phyloP scores from a whole-genome alignment of 2,888 invertebrate genomes.

The Octonoba sinensis region DNA sequence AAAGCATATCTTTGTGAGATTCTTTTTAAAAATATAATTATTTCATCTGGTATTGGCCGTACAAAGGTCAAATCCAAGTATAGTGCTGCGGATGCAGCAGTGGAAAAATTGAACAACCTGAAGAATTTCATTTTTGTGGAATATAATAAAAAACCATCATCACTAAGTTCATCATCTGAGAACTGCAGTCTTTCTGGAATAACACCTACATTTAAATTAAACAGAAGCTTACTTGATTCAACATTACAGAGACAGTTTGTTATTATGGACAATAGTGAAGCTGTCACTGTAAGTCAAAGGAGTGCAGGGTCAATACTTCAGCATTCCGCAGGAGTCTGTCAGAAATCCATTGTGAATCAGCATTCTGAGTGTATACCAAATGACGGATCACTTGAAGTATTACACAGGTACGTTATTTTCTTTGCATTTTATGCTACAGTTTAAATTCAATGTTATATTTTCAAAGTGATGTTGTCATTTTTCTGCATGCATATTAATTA shows the following conservation, averaged over 20 bases:
- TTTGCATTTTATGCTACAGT: no score
- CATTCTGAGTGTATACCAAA: no score
- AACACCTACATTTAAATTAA: constrained; percentile 13
- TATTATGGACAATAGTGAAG: constrained; percentile 7
- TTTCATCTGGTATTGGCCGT: neutral
- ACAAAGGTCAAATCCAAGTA: constrained; percentile 10
- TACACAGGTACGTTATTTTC: no score
- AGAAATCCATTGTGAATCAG: neutral
- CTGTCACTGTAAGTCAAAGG: neutral
- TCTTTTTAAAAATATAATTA: constrained; percentile 8
- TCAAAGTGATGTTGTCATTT: no score
- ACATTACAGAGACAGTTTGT: constrained; percentile 4
- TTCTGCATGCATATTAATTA: no score
- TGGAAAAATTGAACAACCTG: neutral
- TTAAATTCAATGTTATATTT: no score
- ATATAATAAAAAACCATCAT: neutral
- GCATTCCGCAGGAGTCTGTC: neutral
- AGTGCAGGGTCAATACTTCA: neutral
- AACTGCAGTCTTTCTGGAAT: neutral
- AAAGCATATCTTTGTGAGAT: neutral
- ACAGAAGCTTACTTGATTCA: constrained; percentile 22
- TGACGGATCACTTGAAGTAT: no score
- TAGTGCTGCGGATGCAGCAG: constrained; percentile 9
- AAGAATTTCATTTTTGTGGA: no score
- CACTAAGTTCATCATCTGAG: neutral